Base-by-base conservation (phyloP, 2,113 vertebrate species). In the Chauna torquata region DNA sequence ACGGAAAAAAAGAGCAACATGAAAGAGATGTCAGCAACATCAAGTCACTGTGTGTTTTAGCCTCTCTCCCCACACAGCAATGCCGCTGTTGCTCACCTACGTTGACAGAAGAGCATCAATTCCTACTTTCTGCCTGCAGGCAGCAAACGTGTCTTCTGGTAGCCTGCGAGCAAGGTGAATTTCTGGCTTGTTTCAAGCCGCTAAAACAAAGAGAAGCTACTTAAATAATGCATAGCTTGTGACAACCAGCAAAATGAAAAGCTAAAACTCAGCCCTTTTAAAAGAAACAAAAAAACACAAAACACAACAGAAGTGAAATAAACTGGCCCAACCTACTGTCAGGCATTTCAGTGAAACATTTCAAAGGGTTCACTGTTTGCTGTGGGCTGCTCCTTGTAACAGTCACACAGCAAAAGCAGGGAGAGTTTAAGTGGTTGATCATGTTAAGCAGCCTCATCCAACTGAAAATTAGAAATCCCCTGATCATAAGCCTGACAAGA, bases 211-310 rank as follows among this genome's bases (percentile, higher is more conserved):
- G 88, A 87, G 49, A 83, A 92, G 84, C 89, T 66, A 34, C 92
- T 94, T 97, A 87, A 97, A 97, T 97, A 97, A 97, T 94, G 71
- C 87, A 97, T 64, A 75, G 58, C 58, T 91, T 66, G 66, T 95
- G 91, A 96, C 92, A 95, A 70, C 27, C 66, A 76, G 66, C 38
- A 76, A 92, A 94, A 61, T 13, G 62, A 79, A 95, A 85, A 77
- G 70, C 66, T 80, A 61, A 87, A 94, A 85, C 71, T 45, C 81
- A 91, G 45, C 55, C 70, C 50, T 77, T 42, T 8, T 65, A 66
- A 61, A 65, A 42, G 79, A 57, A 14, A 16, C 44, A 44, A 22
- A 27, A 8, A 3, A 17, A 24, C 15, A 34, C 28, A 55, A 38
- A 8, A 32, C 57, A 59, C 17, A 69, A 20, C 30, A 70, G 69